A percentile compares a stretch with the other conserved stretches of the same genome.
These are phyloP conservation scores for Zaprionus nigranus DNA, from an alignment of 1,140 invertebrate species.

Conservation along the genomic window DNA sequence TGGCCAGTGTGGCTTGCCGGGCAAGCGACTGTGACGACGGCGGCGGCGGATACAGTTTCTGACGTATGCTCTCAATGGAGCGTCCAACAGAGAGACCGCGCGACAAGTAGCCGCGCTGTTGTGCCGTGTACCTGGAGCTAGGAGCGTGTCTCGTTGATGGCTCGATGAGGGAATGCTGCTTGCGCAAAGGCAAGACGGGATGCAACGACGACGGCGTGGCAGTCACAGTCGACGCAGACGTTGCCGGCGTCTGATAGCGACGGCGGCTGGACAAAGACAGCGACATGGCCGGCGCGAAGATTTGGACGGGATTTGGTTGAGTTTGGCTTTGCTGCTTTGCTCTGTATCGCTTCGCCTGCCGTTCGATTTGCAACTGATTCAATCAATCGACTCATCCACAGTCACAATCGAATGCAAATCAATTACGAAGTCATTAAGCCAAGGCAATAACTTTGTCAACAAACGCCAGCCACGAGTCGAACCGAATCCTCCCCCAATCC, in stretches of 20 bases:
- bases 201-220: slow-evolving; percentile 22
- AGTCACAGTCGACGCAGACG: slow-evolving; percentile 9
- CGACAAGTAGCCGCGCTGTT: slow-evolving; percentile 65
- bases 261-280: slow-evolving; percentile 72
- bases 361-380: slow-evolving; percentile 62
- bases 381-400: slow-evolving; percentile 59
- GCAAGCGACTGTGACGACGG: slow-evolving; percentile 32
- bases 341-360: slow-evolving; percentile 4
- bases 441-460: slow-evolving; percentile 79
- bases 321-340: slow-evolving; percentile 13
- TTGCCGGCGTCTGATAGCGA: slow-evolving; percentile 58
- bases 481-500: too few species aligned
- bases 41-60: slow-evolving; percentile 61
- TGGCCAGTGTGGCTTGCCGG: slow-evolving; percentile 48
- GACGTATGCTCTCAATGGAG: slow-evolving; percentile 74
- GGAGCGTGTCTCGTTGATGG: slow-evolving; percentile 30
- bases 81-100: slow-evolving; percentile 75
- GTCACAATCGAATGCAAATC: slow-evolving; percentile 76
- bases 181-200: slow-evolving; percentile 49
- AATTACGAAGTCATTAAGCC: slow-evolving; percentile 76
- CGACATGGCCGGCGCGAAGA: slow-evolving; percentile 58
- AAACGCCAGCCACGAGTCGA: slow-evolving; percentile 28
- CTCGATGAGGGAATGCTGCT: slow-evolving; percentile 75
- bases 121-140: slow-evolving; percentile 41
- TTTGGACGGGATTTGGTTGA: background rate